Base-by-base conservation (phyloP, 2,113 vertebrate species). In the Hyperopisus bebe region DNA sequence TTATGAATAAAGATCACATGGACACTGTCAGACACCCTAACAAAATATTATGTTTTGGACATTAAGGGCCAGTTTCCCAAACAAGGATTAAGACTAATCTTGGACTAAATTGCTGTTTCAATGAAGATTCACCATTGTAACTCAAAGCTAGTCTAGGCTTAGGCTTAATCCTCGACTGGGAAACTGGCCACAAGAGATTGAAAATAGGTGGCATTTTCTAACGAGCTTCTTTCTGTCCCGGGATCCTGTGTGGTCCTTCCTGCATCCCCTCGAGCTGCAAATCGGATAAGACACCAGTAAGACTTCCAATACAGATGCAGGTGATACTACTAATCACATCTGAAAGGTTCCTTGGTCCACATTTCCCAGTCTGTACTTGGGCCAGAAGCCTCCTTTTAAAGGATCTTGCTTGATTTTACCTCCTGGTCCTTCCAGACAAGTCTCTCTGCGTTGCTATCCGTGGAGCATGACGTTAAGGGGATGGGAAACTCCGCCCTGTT, bases 351-450 rank as follows among this genome's bases (percentile, higher is more conserved):
- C 27, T 27, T 55, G 50, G 19, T 48, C 48, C 46, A 48, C 47
- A 86, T 50, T 86, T 27, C 17, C 35, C 48, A 8, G 47, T 48
- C 48, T 31, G 83, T 19, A 21, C 47, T 24, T 66, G 83, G 58
- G 9, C 13, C 21, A 80, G 74, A 39, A 39, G 35, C 35, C 35
- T 35, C 74, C 35, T 80, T 15, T 80, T 17, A 80, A 42, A 42
- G 48, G 39, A 46, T 39, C n/a, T 13, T 19, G 51, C 3, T n/a
- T 39, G 27, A 80, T 88, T 92, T 95, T 92, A 99, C 98, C 97
- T 99, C 97, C 90, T 97, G 97, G 1, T 99, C 97, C 93, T 99
- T 99, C 92, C 96, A 96, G 89, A 98, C 97, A 85, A 97, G 96
- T 89, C 96, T 96, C 92, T 99, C 97, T 0, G 96, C 97, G 93